These are phyloP conservation scores for Amorpha juglandis DNA, from an alignment of 2,888 invertebrate genomes.

Conservation along the genomic window DNA sequence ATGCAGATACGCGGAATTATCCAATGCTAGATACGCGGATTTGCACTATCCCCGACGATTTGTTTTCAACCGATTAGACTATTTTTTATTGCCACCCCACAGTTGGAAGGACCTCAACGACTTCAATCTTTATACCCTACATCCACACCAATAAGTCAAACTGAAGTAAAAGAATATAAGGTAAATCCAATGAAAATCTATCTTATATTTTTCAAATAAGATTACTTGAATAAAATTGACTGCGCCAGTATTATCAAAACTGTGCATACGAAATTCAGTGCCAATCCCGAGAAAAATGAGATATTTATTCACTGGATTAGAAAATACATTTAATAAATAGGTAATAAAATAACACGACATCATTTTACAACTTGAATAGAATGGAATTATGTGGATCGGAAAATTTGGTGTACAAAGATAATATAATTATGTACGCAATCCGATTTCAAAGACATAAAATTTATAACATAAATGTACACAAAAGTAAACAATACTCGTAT, in stretches of 20 bases:
- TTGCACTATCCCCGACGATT: too few species aligned
- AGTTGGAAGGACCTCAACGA: too few species aligned
- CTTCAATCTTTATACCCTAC: too few species aligned
- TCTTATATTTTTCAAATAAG: too few species aligned
- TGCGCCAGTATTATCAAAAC: neutral
- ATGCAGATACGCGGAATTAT: too few species aligned
- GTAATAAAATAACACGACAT: neutral
- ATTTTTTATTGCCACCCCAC: too few species aligned
- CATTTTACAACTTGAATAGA: neutral
- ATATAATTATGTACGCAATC: neutral
- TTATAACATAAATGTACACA: slow-evolving; percentile 2
- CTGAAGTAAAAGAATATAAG: too few species aligned
- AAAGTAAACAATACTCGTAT: too few species aligned
- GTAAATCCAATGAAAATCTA: too few species aligned
- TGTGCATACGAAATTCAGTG: neutral
- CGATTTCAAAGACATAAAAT: neutral
- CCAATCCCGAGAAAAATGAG: neutral
- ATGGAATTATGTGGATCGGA: neutral
- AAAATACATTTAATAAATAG: slow-evolving; percentile 8
- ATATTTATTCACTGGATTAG: neutral
- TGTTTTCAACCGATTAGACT: too few species aligned
- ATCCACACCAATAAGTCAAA: too few species aligned
- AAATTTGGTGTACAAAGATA: neutral
- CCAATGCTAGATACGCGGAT: too few species aligned
- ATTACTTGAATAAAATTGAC: neutral